Evolutionary conservation across 2,888 invertebrate genomes (phyloP), one percentile per base, ranked within the genome.

Genomic region (Hypolimnas misippus): DNA sequence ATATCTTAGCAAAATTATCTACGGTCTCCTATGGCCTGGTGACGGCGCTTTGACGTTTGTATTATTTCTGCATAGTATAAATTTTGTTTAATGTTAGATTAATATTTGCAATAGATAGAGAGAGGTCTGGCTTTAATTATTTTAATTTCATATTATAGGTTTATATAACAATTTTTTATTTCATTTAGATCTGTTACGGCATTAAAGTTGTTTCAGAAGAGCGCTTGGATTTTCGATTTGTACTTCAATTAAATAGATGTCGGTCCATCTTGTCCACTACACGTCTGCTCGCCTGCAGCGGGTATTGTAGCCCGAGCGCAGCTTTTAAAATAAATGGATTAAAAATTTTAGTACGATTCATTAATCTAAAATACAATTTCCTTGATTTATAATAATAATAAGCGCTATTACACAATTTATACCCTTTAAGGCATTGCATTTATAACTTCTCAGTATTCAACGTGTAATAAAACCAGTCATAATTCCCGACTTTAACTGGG

Each of bases 261-360:
- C n/a, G 4, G 35, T n/a, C 35, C n/a, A 38, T 31, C 40, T 35
- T 29, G 50, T 50, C 50, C 57, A 57, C 56, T 56, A 33, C 44
- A 55, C 12, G 55, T 55, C 46, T 31, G 14, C 40, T 8, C n/a
- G 46, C 10, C 21, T 21, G 33, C 29, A 25, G 5, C 25, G 25
- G 25, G 25, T 25, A 25, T 25, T 25, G 25, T 25, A 25, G 25
- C 5, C 25, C 3, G 25, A 25, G 25, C 25, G 25, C 25, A 25
- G 25, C 25, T 25, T 25, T 3, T 5, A 25, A 25, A 25, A n/a
- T 38, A 38, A 38, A 2, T 38, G 12, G n/a, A 38, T 38, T 4
- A 38, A 3, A n/a, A 38, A n/a, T n/a, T 2, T 38, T n/a, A 38
- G 12, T 3, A 38, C n/a, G n/a, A 25, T 25, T 25, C 2, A 2